Evolutionary conservation across 35 echinoderm and acorn worm genomes (phyloP), one percentile per base, ranked within the genome.

Genomic region (Stichopus chloronotus): DNA sequence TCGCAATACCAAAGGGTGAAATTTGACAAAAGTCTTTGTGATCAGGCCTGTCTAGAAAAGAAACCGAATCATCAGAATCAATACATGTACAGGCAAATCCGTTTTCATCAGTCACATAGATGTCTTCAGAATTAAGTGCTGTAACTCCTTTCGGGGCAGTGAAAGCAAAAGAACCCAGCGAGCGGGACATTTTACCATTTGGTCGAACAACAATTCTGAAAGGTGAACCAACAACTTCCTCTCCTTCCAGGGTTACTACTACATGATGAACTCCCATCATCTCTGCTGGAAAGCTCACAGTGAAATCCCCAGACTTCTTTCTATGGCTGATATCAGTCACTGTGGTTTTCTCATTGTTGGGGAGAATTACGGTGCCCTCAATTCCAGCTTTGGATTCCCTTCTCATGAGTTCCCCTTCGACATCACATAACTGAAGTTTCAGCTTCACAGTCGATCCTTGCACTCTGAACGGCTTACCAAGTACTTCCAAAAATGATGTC

Each of bases 361-460:
- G 79, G 17, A 10, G 13, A 9, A 24, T 1, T 69, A 52, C 57
- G 4, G 4, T 2, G 20, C 21, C 87, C 69, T 16, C 23, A n/a
- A 71, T 60, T n/a, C 60, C 30, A 30, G 9, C 21, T 58, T 23
- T 13, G 19, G 17, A 58, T 58, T 58, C 24, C 16, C 82, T 55
- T n/a, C 87, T 21, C n/a, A 89, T n/a, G 13, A 3, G 57, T 22
- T n/a, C 24, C 4, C 24, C 52, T 25, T 74, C 65, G 10, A 12
- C 16, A 54, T 89, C 87, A 54, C 87, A 89, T 12, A 89, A 60
- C 87, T 89, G 59, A 3, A 89, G n/a, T 17, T 52, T 89, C 59
- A 89, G 8, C 65, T 63, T 89, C 9, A 89, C 52, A 8, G 59
- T 65, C 10, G 87, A 89, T 63, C 87, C 87, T 2, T 89, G 65